phyloP scores from a whole-genome alignment of 2,797 vertebrate species.

The Nothura maculosa region DNA sequence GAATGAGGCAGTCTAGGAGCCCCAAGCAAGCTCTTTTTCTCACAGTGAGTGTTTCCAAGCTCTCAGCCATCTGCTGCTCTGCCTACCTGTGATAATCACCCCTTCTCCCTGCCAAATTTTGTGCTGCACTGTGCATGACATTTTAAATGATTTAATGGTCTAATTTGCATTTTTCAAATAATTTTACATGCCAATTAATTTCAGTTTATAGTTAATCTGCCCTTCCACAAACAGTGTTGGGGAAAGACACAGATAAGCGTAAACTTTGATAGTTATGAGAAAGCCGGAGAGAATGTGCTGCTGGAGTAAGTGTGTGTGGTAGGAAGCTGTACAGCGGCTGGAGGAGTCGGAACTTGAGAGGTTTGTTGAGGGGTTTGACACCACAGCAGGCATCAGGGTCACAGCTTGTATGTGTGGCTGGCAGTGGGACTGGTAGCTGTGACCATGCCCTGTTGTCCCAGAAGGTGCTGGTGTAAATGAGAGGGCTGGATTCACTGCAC shows the following conservation, averaged over 20 bases:
- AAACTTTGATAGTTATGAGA: not conserved
- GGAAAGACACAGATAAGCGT: not conserved
- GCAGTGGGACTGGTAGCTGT: not conserved
- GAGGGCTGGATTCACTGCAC: not conserved
- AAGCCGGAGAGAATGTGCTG: not conserved
- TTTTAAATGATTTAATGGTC: conserved; percentile 10
- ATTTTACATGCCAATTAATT: conserved; percentile 30
- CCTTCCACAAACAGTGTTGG: not conserved
- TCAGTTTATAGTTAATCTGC: conserved; percentile 26
- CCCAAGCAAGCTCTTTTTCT: conserved; percentile 3
- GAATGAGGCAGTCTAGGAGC: conserved; percentile 7
- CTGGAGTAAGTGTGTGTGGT: rapidly evolving
- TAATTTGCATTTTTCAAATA: conserved; percentile 55
- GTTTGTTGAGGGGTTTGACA: not conserved
- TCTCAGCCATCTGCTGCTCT: conserved; percentile 22
- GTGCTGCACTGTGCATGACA: conserved; percentile 8
- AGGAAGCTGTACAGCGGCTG: not conserved
- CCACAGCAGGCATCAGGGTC: not conserved
- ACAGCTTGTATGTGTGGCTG: not conserved
- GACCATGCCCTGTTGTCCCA: not conserved
- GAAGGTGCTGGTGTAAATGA: rapidly evolving
- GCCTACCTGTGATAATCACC: conserved; percentile 50
- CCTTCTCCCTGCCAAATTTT: conserved; percentile 43
- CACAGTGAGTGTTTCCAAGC: not conserved
- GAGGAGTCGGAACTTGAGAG: rapidly evolving